phyloP scores from a whole-genome alignment of 2,888 invertebrate genomes.

The Tenthredo scrophulariae region DNA sequence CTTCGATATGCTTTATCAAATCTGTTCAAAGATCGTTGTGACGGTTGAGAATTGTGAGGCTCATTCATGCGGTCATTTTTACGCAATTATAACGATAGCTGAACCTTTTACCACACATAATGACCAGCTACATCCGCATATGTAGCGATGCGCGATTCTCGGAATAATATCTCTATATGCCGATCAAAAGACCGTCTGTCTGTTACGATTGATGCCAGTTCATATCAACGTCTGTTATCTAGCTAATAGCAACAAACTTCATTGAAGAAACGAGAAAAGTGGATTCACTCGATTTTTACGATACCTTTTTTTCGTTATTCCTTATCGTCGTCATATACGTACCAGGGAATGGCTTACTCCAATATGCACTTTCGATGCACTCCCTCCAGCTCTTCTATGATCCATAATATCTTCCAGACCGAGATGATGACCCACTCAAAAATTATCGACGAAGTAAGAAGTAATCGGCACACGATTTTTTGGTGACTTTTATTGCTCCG shows the following conservation, averaged over 20 bases:
- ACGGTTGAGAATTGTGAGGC: not conserved
- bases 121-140: not conserved
- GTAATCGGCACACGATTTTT: too few relatives aligned
- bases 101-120: not conserved
- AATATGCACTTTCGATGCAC: not conserved
- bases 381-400: not conserved
- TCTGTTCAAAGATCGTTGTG: not conserved
- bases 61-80: conserved; percentile 1
- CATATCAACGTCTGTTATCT: not conserved
- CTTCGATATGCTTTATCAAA: not conserved
- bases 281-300: too few relatives aligned
- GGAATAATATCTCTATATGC: not conserved
- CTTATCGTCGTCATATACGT: not conserved
- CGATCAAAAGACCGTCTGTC: conserved; percentile 36
- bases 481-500: too few relatives aligned
- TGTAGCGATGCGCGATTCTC: conserved; percentile 13
- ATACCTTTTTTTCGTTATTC: not conserved
- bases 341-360: not conserved
- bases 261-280: not conserved
- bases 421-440: not conserved
- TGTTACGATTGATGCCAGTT: not conserved
- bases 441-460: not conserved
- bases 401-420: not conserved
- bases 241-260: not conserved
- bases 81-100: not conserved